Evolutionary conservation across 2,888 invertebrate species (phyloP).

Genomic region (Leucophenga maculata): DNA sequence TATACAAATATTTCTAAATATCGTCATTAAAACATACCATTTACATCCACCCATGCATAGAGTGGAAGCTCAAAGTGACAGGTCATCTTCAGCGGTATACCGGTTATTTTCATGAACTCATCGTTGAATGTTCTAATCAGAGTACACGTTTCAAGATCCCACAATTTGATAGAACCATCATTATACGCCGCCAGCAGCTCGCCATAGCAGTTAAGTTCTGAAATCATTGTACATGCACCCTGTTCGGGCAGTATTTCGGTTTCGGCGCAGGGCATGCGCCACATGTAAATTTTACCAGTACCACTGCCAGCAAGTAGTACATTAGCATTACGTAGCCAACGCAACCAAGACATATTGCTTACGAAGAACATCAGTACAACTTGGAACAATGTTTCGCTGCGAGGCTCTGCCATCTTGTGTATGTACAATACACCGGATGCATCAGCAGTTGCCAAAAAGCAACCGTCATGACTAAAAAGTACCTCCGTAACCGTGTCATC

Average conservation of each 20-base stretch:
- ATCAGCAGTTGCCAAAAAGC: conserved; percentile 88
- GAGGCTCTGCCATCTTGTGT: conserved; percentile 52
- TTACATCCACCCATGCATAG: too few species aligned
- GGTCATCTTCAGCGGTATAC: too few species aligned
- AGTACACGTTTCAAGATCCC: too few species aligned
- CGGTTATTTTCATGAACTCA: too few species aligned
- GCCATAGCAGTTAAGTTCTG: too few species aligned
- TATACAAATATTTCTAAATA: too few species aligned
- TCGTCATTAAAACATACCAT: too few species aligned
- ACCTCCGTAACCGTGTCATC: conserved; percentile 90
- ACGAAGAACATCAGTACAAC: conserved; percentile 85
- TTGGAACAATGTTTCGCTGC: conserved; percentile 56
- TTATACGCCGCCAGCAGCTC: conserved; percentile 85
- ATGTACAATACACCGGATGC: conserved; percentile 81
- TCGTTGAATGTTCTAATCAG: too few species aligned
- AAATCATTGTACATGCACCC: conserved; percentile 79
- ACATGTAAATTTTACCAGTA: conserved; percentile 90
- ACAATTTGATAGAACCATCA: conserved; percentile 86
- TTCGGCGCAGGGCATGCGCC: conserved; percentile 88
- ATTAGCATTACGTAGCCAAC: conserved; percentile 89
- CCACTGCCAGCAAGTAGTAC: conserved; percentile 85
- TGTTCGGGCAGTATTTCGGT: conserved; percentile 84
- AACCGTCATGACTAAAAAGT: conserved; percentile 86
- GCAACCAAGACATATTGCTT: conserved; percentile 87
- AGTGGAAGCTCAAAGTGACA: too few species aligned